These are phyloP conservation scores for Euura lappo DNA, from an alignment of 1,140 invertebrate genomes.

Conservation along the genomic window DNA sequence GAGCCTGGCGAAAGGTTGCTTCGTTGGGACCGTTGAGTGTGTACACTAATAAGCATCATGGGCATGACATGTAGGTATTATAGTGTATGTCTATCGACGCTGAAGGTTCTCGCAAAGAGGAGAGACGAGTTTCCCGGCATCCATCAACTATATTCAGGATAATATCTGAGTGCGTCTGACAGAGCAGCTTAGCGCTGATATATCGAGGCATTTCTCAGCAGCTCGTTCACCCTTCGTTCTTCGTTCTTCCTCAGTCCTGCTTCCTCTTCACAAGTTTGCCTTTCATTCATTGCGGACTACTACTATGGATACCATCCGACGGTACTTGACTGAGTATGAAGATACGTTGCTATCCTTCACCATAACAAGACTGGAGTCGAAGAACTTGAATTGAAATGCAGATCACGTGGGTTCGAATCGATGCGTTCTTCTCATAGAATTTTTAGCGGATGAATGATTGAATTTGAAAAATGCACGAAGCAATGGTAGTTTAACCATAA, in stretches of 20 bases:
- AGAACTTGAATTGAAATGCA: not conserved
- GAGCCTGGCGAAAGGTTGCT: too few relatives aligned
- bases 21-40: slow-evolving; percentile 2
- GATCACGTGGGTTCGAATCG: not conserved
- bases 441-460: too few relatives aligned
- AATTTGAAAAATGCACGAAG: not conserved
- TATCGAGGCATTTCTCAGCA: slow-evolving; percentile 42
- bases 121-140: slow-evolving; percentile 36
- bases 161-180: slow-evolving; percentile 40
- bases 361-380: too few relatives aligned
- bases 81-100: not conserved
- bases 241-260: slow-evolving; percentile 10
- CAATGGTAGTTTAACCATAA: not conserved
- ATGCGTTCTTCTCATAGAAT: not conserved
- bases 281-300: not conserved
- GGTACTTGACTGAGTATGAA: not conserved
- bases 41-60: not conserved
- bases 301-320: not conserved
- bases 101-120: slow-evolving; percentile 6
- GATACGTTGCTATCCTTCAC: not conserved
- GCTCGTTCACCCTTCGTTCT: slow-evolving; percentile 14
- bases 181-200: slow-evolving; percentile 39
- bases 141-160: slow-evolving; percentile 40
- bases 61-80: slow-evolving; percentile 32
- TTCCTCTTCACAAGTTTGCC: not conserved